Evolutionary conservation across 2,888 invertebrate species (phyloP).

Genomic region (Xestia c-nigrum): DNA sequence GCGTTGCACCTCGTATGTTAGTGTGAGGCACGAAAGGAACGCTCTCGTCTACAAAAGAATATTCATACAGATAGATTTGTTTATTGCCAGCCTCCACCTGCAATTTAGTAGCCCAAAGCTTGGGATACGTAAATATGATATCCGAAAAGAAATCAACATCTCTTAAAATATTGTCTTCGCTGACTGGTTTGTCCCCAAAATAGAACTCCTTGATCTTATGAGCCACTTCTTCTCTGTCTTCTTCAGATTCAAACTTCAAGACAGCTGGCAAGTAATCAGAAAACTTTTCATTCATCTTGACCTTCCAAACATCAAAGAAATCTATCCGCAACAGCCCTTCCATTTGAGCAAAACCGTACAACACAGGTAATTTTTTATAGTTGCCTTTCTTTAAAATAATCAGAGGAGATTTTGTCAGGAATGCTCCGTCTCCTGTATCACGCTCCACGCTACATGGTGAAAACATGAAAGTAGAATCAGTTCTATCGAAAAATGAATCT

Average conservation of each 20-base stretch:
- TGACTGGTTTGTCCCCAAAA: too few relatives aligned
- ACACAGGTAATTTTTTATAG: not conserved
- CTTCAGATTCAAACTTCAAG: slow-evolving; percentile 3
- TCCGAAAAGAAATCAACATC: too few relatives aligned
- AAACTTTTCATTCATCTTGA: not conserved
- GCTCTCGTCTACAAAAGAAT: not conserved
- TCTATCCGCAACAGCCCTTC: not conserved
- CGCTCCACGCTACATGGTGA: not conserved
- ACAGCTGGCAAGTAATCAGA: not conserved
- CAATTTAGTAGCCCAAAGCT: too few relatives aligned
- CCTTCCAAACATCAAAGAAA: not conserved
- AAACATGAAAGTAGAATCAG: not conserved
- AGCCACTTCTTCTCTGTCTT: not conserved
- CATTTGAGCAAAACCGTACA: not conserved
- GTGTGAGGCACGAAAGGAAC: not conserved
- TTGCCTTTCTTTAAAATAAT: not conserved
- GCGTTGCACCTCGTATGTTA: not conserved
- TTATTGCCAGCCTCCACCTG: too few relatives aligned
- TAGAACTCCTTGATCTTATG: not conserved
- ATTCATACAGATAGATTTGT: too few relatives aligned
- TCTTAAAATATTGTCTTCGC: too few relatives aligned
- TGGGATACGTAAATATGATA: too few relatives aligned
- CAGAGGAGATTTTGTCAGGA: not conserved
- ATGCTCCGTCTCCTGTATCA: not conserved
- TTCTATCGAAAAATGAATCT: not conserved